phyloP scores from a whole-genome alignment of 1,140 invertebrate species.

The Anthonomus grandis region DNA sequence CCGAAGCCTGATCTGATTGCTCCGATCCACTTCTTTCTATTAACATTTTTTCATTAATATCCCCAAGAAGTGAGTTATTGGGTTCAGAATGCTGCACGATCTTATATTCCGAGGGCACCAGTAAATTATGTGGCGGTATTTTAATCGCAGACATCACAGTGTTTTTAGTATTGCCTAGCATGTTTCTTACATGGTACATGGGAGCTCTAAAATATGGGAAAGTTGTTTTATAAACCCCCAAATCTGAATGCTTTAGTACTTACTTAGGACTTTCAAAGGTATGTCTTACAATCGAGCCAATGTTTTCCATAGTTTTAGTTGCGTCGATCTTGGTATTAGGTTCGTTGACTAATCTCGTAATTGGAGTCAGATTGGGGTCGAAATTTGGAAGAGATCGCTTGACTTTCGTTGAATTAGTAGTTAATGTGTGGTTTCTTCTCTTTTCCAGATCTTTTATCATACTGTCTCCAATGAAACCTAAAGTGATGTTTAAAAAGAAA shows the following conservation, averaged over 20 bases:
- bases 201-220: slow-evolving; percentile 34
- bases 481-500: not conserved
- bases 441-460: slow-evolving; percentile 12
- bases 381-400: slow-evolving; percentile 10
- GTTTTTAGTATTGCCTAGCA: slow-evolving; percentile 40
- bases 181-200: slow-evolving; percentile 41
- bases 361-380: not conserved
- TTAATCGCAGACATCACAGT: slow-evolving; percentile 36
- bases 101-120: slow-evolving; percentile 42
- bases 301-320: slow-evolving; percentile 29
- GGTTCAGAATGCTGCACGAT: slow-evolving; percentile 22
- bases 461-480: slow-evolving; percentile 20
- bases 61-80: slow-evolving; percentile 2
- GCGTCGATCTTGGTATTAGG: slow-evolving; percentile 19
- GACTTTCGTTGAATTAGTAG: not conserved
- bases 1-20: not conserved
- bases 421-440: not conserved
- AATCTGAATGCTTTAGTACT: too few species aligned
- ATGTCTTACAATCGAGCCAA: slow-evolving; percentile 39
- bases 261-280: slow-evolving; percentile 40
- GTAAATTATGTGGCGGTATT: slow-evolving; percentile 41
- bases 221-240: too few species aligned
- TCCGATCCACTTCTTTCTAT: slow-evolving; percentile 4
- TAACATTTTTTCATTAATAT: slow-evolving; percentile 20
- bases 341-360: slow-evolving; percentile 19